Evolutionary conservation across 1,140 invertebrate species (phyloP).

Genomic region (Tetragnatha versicolor): DNA sequence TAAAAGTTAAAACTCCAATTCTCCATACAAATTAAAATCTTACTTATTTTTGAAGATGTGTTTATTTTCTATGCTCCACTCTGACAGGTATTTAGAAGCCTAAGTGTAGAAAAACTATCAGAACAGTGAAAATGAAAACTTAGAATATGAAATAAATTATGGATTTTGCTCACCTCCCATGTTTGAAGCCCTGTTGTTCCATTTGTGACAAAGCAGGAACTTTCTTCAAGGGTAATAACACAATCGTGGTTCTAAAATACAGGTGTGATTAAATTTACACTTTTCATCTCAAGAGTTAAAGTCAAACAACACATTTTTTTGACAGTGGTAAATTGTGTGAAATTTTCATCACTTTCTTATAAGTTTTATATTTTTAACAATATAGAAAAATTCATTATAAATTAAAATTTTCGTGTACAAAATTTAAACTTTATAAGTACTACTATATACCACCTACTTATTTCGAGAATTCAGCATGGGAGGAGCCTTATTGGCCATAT

Average conservation of each 20-base stretch:
- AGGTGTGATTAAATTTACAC: not conserved
- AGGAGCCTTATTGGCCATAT: too few species aligned
- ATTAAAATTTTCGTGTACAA: not conserved
- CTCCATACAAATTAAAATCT: not conserved
- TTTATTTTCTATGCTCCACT: constrained; percentile 28
- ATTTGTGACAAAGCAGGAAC: constrained; percentile 17
- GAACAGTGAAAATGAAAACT: not conserved
- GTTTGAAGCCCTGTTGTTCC: constrained; percentile 30
- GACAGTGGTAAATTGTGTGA: not conserved
- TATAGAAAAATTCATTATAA: not conserved
- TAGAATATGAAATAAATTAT: not conserved
- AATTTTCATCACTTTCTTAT: not conserved
- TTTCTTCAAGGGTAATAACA: constrained; percentile 14
- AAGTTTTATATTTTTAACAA: not conserved
- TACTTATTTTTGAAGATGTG: constrained; percentile 18
- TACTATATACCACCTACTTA: not conserved
- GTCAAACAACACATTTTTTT: too few species aligned
- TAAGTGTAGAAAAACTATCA: constrained; percentile 15
- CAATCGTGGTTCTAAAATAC: not conserved
- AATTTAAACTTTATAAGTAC: not conserved
- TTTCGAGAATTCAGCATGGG: too few species aligned
- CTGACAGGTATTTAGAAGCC: constrained; percentile 36
- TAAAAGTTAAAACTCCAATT: not conserved
- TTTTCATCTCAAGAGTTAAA: too few species aligned
- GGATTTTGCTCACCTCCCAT: constrained; percentile 27